Evolutionary conservation across 2,113 vertebrate species (phyloP).

Genomic region (Brachypteracias leptosomus): DNA sequence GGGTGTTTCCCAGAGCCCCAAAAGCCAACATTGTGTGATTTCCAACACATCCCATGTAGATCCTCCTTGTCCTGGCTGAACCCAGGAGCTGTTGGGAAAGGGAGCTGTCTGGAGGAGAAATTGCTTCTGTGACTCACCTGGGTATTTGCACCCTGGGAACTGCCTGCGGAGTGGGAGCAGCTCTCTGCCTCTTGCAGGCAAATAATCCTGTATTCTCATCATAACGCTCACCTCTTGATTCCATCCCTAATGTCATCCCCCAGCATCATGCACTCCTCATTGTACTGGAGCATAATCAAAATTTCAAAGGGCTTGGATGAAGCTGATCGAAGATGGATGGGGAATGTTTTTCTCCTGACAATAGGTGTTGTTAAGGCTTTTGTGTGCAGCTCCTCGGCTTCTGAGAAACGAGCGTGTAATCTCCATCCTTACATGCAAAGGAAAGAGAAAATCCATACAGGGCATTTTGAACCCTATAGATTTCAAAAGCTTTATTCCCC

Average conservation of each 20-base stretch:
- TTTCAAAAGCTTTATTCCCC: background rate
- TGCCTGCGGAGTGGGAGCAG: background rate
- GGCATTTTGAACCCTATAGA: background rate
- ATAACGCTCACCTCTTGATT: background rate
- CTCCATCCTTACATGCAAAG: constrained; percentile 43
- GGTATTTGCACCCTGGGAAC: background rate
- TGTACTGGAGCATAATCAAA: constrained; percentile 26
- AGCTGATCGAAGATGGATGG: constrained; percentile 47
- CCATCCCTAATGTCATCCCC: background rate
- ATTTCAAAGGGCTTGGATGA: constrained; percentile 47
- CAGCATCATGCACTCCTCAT: background rate
- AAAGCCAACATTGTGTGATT: background rate
- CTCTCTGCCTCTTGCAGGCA: background rate
- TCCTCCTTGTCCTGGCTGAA: background rate
- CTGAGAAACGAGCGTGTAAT: constrained; percentile 56
- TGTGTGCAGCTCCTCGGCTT: constrained; percentile 52
- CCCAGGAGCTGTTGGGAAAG: background rate
- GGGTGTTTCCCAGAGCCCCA: background rate
- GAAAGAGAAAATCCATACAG: constrained; percentile 71
- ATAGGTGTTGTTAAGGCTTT: constrained; percentile 75
- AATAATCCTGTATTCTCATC: background rate
- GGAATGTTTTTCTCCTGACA: constrained; percentile 64
- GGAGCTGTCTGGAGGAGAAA: background rate
- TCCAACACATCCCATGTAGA: background rate
- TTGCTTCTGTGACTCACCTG: background rate